phyloP scores from a whole-genome alignment of 2,797 vertebrate species.

The Iguana delicatissima region DNA sequence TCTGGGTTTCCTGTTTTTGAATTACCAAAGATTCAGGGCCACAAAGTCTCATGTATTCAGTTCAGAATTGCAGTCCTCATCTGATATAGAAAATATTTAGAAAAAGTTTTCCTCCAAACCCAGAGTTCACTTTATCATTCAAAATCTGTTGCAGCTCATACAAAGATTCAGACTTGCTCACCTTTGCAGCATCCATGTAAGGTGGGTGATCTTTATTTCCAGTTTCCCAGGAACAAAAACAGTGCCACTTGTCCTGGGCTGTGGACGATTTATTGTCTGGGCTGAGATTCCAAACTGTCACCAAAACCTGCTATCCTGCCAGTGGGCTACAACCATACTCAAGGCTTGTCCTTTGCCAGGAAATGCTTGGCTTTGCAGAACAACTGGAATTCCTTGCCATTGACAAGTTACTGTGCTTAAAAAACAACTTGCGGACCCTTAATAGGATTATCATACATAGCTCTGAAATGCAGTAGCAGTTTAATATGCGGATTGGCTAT shows the following conservation, averaged over 20 bases:
- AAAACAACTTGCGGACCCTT: neutral
- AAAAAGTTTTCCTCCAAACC: neutral
- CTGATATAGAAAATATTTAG: fast-evolving
- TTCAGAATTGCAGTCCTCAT: fast-evolving
- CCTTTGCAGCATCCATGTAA: too few species aligned
- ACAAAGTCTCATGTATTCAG: fast-evolving
- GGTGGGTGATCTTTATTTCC: too few species aligned
- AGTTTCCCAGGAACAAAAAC: neutral
- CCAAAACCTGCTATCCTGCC: neutral
- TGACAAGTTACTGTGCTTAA: neutral
- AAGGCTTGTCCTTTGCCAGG: neutral
- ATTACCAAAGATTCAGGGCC: neutral
- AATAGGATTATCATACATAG: slow-evolving; percentile 56
- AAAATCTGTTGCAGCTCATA: neutral
- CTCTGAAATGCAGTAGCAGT: neutral
- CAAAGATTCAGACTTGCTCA: neutral
- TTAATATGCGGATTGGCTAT: fast-evolving
- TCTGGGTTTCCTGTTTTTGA: neutral
- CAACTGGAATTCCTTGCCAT: fast-evolving
- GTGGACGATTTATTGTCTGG: neutral
- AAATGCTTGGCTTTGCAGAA: neutral
- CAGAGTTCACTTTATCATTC: too few species aligned
- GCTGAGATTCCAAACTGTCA: neutral
- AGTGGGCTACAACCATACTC: too few species aligned
- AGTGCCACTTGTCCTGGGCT: neutral